Conservation (phyloP, 2,888 invertebrate species). For the Phytoseiulus persimilis region DNA sequence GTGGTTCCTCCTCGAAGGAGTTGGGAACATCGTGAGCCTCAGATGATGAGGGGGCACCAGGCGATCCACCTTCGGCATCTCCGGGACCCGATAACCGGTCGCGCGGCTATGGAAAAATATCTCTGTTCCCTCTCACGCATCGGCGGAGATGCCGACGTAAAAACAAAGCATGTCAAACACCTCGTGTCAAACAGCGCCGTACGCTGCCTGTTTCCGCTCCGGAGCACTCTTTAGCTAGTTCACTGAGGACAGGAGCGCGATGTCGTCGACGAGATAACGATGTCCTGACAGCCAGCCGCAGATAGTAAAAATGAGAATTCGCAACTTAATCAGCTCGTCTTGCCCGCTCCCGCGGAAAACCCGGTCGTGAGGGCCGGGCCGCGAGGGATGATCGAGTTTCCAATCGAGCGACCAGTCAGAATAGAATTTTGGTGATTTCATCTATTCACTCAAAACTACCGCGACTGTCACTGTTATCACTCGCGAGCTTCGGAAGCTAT, state of each 20-base stretch:
- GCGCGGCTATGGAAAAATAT: neutral
- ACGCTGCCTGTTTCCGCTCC: neutral
- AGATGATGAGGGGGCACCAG: neutral
- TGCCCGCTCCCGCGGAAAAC: neutral
- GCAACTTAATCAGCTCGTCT: neutral
- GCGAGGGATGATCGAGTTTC: neutral
- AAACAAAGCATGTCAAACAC: conserved; percentile 5
- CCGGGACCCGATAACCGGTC: neutral
- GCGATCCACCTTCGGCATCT: neutral
- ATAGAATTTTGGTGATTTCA: neutral
- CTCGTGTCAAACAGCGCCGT: neutral
- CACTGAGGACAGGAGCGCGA: neutral
- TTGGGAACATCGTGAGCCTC: no score
- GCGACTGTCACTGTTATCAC: neutral
- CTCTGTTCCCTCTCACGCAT: neutral
- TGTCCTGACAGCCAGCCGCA: neutral
- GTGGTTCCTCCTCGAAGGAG: no score
- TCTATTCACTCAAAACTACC: neutral
- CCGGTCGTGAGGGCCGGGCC: neutral
- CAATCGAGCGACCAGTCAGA: neutral
- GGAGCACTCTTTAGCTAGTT: neutral
- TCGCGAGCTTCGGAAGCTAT: neutral
- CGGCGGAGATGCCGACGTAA: neutral
- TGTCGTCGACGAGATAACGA: neutral
- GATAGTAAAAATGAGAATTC: neutral